Evolutionary conservation across 2,888 invertebrate genomes (phyloP).

Genomic region (Drosophila kambysellisi): DNA sequence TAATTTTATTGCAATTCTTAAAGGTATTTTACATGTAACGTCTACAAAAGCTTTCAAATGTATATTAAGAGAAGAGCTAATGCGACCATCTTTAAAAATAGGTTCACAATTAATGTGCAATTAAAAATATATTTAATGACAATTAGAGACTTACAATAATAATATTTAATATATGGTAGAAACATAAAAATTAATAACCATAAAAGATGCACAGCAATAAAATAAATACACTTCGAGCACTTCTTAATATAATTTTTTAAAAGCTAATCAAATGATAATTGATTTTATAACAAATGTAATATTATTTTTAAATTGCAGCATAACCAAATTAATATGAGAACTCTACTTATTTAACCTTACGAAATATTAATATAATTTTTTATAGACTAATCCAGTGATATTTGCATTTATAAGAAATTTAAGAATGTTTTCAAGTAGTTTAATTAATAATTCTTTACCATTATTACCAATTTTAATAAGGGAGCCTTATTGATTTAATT

Average conservation of each 20-base stretch:
- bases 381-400: neutral
- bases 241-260: neutral
- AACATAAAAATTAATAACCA: too few species aligned
- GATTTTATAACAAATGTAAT: neutral
- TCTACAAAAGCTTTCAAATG: too few species aligned
- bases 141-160: neutral
- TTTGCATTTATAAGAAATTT: neutral
- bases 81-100: neutral
- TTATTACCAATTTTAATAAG: neutral
- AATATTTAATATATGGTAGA: neutral
- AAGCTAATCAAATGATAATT: neutral
- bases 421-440: neutral
- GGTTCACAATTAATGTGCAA: neutral
- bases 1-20: neutral
- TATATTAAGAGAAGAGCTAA: too few species aligned
- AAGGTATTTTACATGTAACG: neutral
- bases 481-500: slow-evolving; percentile 23
- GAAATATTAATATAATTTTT: neutral
- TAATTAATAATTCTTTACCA: neutral
- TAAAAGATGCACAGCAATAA: neutral
- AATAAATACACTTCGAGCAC: neutral
- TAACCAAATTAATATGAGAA: neutral
- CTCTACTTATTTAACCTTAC: neutral
- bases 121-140: too few species aligned
- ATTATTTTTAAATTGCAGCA: neutral